phyloP scores from a whole-genome alignment of 2,797 vertebrate species.

The Clarias pachynema region DNA sequence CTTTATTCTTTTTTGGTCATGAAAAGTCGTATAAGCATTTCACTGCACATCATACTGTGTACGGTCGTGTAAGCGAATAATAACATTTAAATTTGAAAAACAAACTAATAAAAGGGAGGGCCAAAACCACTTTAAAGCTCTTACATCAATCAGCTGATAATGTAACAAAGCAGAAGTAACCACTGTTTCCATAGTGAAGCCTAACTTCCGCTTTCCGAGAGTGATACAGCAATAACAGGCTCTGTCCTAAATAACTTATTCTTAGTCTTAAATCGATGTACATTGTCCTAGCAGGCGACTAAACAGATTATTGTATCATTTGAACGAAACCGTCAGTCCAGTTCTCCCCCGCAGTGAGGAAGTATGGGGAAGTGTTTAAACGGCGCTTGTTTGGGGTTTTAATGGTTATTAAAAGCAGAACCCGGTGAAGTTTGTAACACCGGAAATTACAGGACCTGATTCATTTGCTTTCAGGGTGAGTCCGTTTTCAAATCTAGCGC shows the following conservation, averaged over 20 bases:
- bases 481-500: constrained; percentile 26
- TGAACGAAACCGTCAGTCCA: not conserved
- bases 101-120: not conserved
- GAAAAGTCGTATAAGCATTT: no score
- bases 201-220: constrained; percentile 7
- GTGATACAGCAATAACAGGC: not conserved
- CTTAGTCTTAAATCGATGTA: not conserved
- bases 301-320: not conserved
- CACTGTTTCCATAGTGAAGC: not conserved
- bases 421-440: not conserved
- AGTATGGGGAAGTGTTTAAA: no score
- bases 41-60: no score
- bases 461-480: not conserved
- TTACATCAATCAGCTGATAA: not conserved
- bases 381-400: not conserved
- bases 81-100: not conserved
- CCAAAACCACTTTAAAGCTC: not conserved
- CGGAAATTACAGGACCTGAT: not conserved
- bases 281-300: no score
- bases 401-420: not conserved
- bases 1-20: no score
- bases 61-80: no score
- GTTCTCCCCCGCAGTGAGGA: not conserved
- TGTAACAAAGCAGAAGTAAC: constrained; percentile 16
- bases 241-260: no score